phyloP scores from a whole-genome alignment of 2,113 vertebrate genomes.

The Rhea pennata region DNA sequence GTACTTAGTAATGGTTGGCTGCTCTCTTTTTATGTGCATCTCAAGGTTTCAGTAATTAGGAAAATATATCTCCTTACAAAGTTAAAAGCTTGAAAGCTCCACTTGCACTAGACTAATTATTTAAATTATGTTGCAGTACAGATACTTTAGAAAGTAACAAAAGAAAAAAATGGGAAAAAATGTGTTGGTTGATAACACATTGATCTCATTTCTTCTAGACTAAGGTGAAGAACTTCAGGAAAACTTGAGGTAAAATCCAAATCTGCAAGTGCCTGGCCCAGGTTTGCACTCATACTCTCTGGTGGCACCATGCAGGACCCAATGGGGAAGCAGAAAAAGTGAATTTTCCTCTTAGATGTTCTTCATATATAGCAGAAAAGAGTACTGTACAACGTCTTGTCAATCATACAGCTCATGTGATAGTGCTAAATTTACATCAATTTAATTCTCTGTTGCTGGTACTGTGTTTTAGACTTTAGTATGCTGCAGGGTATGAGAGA shows the following conservation, averaged over 20 bases:
- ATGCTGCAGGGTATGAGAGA: neutral
- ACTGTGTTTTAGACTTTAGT: neutral
- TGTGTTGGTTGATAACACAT: neutral
- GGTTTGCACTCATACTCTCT: neutral
- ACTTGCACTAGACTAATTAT: neutral
- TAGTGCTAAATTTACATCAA: neutral
- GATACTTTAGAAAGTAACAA: neutral
- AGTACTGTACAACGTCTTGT: neutral
- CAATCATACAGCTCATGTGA: accelerated
- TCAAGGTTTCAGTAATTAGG: slow-evolving; percentile 31
- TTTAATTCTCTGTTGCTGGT: neutral
- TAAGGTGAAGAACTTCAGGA: neutral
- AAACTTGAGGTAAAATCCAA: neutral
- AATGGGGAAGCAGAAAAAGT: neutral
- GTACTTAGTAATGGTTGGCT: neutral
- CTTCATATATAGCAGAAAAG: neutral
- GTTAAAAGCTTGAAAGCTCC: neutral
- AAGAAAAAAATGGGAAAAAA: neutral
- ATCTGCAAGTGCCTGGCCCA: accelerated
- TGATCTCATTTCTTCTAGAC: neutral
- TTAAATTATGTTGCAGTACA: neutral
- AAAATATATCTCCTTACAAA: neutral
- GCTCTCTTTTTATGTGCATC: slow-evolving; percentile 2
- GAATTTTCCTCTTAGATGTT: neutral
- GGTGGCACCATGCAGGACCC: accelerated